These are phyloP conservation scores for Agrilus mali DNA, from an alignment of 2,888 invertebrate species.

Conservation along the genomic window DNA sequence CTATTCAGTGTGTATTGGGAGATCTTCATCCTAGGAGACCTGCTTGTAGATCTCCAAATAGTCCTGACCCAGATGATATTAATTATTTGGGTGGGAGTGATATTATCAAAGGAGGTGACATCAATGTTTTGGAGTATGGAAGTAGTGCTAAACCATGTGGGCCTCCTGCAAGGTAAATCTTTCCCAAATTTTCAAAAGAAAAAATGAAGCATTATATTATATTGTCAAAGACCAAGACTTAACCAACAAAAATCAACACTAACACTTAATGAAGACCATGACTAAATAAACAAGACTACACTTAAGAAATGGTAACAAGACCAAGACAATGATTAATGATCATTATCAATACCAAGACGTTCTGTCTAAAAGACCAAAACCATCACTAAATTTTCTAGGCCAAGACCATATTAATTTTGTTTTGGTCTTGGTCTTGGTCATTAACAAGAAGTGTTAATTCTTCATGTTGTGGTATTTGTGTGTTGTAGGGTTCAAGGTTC, in stretches of 20 bases:
- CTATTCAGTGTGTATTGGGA: conserved; percentile 51
- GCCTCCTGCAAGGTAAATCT: conserved; percentile 50
- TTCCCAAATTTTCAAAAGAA: too few species aligned
- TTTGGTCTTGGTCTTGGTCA: too few species aligned
- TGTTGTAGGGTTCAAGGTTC: conserved; percentile 59
- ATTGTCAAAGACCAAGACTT: neutral
- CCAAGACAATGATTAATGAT: too few species aligned
- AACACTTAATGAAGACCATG: too few species aligned
- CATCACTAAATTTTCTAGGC: too few species aligned
- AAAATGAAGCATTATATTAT: neutral
- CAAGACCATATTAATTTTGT: too few species aligned
- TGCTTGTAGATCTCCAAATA: conserved; percentile 35
- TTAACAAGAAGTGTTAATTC: neutral
- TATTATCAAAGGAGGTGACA: conserved; percentile 41
- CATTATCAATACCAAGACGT: too few species aligned
- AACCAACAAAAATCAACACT: neutral
- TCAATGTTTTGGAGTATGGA: conserved; percentile 42
- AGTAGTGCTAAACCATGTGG: conserved; percentile 40
- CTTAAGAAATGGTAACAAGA: too few species aligned
- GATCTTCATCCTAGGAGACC: conserved; percentile 46
- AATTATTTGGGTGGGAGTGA: conserved; percentile 34
- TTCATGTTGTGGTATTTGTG: neutral
- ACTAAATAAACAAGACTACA: too few species aligned
- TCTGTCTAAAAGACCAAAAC: too few species aligned
- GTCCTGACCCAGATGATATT: conserved; percentile 21